Evolutionary conservation across 2,113 vertebrate genomes (phyloP), one percentile per base, ranked within the genome.

Genomic region (Xenus cinereus): DNA sequence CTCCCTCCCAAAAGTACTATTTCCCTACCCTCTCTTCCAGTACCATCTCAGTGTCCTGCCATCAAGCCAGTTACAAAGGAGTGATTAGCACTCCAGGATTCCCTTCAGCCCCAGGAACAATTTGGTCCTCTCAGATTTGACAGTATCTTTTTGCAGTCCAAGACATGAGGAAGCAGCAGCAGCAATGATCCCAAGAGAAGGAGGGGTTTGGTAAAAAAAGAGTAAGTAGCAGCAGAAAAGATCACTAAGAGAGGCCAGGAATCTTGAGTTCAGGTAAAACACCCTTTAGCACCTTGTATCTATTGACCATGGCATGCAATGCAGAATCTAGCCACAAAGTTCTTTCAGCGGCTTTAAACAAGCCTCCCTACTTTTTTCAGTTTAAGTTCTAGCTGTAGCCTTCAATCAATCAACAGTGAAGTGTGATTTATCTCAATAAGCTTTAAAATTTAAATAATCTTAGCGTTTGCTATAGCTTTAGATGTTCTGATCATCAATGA

Each of bases 91-190:
- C 4, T 71, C n/a, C 50, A 77, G n/a, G 94, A 86, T 37, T 92
- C 63, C 19, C 24, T 72, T 93, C 35, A 69, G 21, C 5, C 27
- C 16, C 39, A 69, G 45, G 35, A 92, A 76, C 10, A 84, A 59
- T 54, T 50, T 75, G 48, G 26, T 78, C n/a, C 12, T 78, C 60
- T 89, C 37, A 68, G 37, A 89, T 35, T 71, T 1, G 0, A 59
- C 14, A 46, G 14, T 26, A 78, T 84, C 48, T 60, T 87, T 95
- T 82, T 68, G 39, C 69, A 72, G 80, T 73, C 77, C 87, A 72
- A 89, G 46, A 82, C 7, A 95, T 78, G 69, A 92, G 80, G 77
- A 91, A 96, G 62, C 79, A 95, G 43, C 85, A 54, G 92, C 90
- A 96, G 86, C 72, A 93, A 84, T 22, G 60, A 86, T 84, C 60